phyloP scores from a whole-genome alignment of 2,113 vertebrate genomes.

The Telmatochromis sp. region DNA sequence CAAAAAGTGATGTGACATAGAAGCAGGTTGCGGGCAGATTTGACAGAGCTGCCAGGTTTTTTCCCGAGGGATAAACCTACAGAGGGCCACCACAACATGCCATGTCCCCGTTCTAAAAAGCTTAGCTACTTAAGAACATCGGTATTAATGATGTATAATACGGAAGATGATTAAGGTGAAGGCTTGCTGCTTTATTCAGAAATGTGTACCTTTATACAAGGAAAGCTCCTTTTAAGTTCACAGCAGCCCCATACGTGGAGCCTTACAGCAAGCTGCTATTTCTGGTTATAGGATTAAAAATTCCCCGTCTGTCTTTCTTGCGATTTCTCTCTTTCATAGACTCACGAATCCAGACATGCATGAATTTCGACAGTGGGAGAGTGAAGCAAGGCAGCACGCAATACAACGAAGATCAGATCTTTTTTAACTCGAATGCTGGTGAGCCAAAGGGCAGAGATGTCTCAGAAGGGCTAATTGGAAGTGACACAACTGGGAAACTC shows the following conservation, averaged over 20 bases:
- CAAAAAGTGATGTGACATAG: conserved; percentile 47
- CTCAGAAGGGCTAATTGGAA: conserved; percentile 54
- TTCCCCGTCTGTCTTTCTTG: conserved; percentile 13
- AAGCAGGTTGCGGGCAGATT: conserved; percentile 57
- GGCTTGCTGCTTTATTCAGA: conserved; percentile 31
- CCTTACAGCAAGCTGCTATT: conserved; percentile 47
- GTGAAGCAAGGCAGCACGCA: background rate
- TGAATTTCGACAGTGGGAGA: conserved; percentile 3
- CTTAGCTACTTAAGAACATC: conserved; percentile 47
- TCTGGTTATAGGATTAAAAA: conserved; percentile 50
- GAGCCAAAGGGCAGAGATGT: conserved; percentile 52
- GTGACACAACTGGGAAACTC: conserved; percentile 45
- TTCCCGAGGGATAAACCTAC: conserved; percentile 16
- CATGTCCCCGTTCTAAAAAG: conserved; percentile 41
- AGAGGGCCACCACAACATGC: conserved; percentile 15
- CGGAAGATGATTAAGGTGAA: conserved; percentile 49
- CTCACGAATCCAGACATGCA: conserved; percentile 24
- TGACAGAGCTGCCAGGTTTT: conserved; percentile 45
- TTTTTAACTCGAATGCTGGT: conserved; percentile 14
- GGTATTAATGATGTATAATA: conserved; percentile 58
- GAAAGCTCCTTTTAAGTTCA: conserved; percentile 33
- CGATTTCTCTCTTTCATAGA: background rate
- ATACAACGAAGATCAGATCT: conserved; percentile 17
- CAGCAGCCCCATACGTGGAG: background rate
- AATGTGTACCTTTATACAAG: conserved; percentile 42